phyloP scores from a whole-genome alignment of 2,113 vertebrate species.

The Myxocyprinus asiaticus region DNA sequence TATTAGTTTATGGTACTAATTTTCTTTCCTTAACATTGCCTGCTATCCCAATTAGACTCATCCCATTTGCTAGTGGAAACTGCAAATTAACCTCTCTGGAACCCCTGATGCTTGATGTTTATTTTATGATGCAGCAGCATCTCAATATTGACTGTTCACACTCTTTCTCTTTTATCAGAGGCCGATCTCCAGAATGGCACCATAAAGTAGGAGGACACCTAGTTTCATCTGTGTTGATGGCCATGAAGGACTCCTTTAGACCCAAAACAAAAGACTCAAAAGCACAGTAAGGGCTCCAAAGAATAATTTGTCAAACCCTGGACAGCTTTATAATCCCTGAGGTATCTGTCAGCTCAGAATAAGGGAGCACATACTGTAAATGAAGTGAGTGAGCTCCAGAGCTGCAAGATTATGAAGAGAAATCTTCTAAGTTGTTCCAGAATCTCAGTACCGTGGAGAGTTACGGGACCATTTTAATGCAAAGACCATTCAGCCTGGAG shows the following conservation, averaged over 20 bases:
- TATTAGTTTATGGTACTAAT: constrained; percentile 36
- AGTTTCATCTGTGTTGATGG: constrained; percentile 68
- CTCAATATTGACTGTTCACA: constrained; percentile 3
- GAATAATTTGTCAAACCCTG: neutral
- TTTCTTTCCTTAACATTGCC: constrained; percentile 37
- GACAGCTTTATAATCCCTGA: constrained; percentile 13
- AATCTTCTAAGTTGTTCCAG: neutral
- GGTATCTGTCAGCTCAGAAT: neutral
- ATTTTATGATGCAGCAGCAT: neutral
- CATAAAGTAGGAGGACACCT: constrained; percentile 72
- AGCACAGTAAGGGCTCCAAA: constrained; percentile 50
- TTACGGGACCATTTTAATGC: constrained; percentile 13
- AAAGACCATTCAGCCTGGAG: constrained; percentile 26
- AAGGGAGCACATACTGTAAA: neutral
- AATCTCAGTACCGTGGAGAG: neutral
- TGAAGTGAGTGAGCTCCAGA: neutral
- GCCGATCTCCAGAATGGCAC: constrained; percentile 79
- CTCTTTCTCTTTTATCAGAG: constrained; percentile 64
- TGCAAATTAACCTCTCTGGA: neutral
- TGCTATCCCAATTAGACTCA: constrained; percentile 31
- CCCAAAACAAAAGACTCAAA: constrained; percentile 58
- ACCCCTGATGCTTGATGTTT: neutral
- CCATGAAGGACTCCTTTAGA: constrained; percentile 74
- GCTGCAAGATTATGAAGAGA: neutral
- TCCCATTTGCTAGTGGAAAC: no score